Evolutionary conservation across 2,888 invertebrate genomes (phyloP).

Genomic region (Pecten maximus): DNA sequence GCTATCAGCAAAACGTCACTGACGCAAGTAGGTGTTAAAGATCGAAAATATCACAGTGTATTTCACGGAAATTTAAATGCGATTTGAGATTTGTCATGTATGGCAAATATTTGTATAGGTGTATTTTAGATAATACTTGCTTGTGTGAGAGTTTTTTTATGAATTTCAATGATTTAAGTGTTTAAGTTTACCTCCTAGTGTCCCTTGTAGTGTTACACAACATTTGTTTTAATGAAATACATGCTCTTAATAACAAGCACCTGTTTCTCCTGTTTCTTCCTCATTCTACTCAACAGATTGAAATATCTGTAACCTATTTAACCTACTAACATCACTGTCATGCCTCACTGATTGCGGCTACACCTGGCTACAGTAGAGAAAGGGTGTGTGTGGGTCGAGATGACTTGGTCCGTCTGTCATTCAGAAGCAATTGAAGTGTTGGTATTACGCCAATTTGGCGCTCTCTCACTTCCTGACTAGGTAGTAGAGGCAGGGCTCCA

Average conservation of each 20-base stretch:
- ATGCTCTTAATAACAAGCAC: background rate
- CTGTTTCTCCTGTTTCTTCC: background rate
- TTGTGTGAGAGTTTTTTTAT: too few species aligned
- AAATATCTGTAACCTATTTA: background rate
- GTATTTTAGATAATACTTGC: background rate
- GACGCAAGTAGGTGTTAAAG: slow-evolving; percentile 1
- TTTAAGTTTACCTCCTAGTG: background rate
- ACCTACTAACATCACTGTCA: slow-evolving; percentile 9
- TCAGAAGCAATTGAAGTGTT: slow-evolving; percentile 2
- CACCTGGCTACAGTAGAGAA: background rate
- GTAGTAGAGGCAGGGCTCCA: slow-evolving; percentile 12
- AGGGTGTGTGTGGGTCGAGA: background rate
- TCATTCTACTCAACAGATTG: background rate
- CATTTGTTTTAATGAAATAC: background rate
- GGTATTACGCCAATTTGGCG: slow-evolving; percentile 1
- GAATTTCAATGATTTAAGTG: background rate
- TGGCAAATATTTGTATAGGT: background rate
- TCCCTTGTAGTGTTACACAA: background rate
- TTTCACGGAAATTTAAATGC: background rate
- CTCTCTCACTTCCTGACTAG: background rate
- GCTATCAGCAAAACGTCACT: background rate
- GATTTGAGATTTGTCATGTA: background rate
- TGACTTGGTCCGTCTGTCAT: background rate
- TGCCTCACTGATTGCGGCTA: background rate
- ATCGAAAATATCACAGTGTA: background rate